phyloP scores from a whole-genome alignment of 2,888 invertebrate species.

The Fissipunctia ypsillon region DNA sequence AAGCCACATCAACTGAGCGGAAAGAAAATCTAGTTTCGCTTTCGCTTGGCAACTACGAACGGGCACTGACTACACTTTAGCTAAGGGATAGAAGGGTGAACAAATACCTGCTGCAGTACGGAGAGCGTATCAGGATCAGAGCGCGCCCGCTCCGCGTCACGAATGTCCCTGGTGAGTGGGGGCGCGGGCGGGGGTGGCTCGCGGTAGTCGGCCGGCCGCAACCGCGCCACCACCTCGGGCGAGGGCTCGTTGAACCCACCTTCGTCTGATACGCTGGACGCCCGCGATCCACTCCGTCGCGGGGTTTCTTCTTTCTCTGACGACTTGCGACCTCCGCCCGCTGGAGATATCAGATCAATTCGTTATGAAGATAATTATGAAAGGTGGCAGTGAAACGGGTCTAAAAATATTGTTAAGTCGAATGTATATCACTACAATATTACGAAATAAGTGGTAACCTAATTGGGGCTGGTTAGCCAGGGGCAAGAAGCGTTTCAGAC shows the following conservation, averaged over 20 bases:
- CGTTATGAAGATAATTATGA: conserved; percentile 7
- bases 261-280: conserved; percentile 92
- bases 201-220: conserved; percentile 87
- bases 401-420: neutral
- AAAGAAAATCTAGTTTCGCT: conserved; percentile 16
- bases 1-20: neutral
- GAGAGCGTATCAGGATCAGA: conserved; percentile 88
- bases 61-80: neutral
- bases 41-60: neutral
- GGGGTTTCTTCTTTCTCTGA: conserved; percentile 90
- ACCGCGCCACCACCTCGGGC: conserved; percentile 92
- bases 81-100: neutral
- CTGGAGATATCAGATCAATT: conserved; percentile 69
- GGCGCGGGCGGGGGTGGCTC: conserved; percentile 76
- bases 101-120: conserved; percentile 85
- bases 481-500: conserved; percentile 21
- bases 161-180: conserved; percentile 80
- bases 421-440: neutral
- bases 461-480: neutral
- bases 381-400: conserved; percentile 1
- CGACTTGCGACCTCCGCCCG: conserved; percentile 87
- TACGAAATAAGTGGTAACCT: conserved; percentile 15
- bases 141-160: conserved; percentile 83
- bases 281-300: conserved; percentile 92
- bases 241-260: conserved; percentile 94